Evolutionary conservation across 2,888 invertebrate species (phyloP), one percentile per base, ranked within the genome.

Genomic region (Synergus gifuensis): DNA sequence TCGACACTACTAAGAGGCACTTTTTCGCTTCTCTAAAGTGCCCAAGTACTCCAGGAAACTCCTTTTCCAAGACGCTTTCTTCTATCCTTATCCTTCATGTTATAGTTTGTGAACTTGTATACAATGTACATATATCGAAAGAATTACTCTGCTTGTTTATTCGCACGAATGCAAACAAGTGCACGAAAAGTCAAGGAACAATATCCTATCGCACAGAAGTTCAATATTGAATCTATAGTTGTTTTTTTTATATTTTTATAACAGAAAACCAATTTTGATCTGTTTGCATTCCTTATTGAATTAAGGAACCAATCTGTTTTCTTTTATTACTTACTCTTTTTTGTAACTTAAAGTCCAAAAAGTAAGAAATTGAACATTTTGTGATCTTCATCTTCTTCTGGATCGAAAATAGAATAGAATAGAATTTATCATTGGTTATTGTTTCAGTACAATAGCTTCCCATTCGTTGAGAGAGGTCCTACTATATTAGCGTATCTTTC

Each of bases 11-110:
- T 40, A 63, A 40, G 63, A 63, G 63, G 36, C 2, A 28, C 63
- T 63, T 63, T 40, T 63, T 63, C 2, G 36, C 14, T 63, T 40
- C 16, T 63, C 63, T 62, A 62, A 9, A 54, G 28, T 62, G 28
- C 28, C 18, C 62, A 28, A 62, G 62, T 62, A 62, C 62, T 63
- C 16, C 63, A 63, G 63, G 63, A 63, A 63, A 63, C 63, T 63
- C 36, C 36, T 40, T 63, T 62, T 63, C 36, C 36, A 16, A 63
- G 63, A 40, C 16, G 36, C 36, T 63, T 63, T 40, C 63, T 36
- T 63, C 36, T 40, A 63, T 63, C 28, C 62, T 28, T 54, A 63
- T 63, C 28, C 62, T 28, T 54, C 54, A 54, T 16, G 54, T 54
- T 54, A 54, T 54, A 54, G 54, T 54, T n/a, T 54, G 54, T 54